Conservation (phyloP, 92 coral and sea anemone genomes). For the Parazoanthus atlanticus region DNA sequence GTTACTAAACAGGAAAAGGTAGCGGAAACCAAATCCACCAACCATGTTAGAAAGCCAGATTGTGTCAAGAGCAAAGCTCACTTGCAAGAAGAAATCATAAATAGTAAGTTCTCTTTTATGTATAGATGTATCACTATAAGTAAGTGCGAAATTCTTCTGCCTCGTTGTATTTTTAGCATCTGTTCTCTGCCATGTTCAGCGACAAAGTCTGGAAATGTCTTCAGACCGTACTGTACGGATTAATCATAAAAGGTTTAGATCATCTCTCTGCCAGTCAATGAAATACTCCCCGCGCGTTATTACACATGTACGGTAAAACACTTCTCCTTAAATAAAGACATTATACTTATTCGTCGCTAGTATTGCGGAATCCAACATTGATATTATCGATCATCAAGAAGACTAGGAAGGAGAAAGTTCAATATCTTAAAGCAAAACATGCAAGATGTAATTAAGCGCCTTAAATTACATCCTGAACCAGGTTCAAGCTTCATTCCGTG, state of each 20-base stretch:
- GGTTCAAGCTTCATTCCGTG: too few species aligned
- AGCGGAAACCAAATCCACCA: neutral
- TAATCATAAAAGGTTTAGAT: neutral
- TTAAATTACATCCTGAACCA: too few species aligned
- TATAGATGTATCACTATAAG: neutral
- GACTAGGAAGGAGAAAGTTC: too few species aligned
- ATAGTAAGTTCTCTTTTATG: neutral
- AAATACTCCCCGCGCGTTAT: neutral
- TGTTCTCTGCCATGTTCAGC: neutral
- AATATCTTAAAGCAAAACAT: too few species aligned
- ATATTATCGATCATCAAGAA: too few species aligned
- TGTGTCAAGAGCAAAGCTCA: neutral
- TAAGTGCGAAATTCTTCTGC: neutral
- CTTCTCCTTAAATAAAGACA: neutral
- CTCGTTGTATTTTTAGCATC: neutral
- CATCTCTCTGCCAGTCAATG: neutral
- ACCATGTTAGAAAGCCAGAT: neutral
- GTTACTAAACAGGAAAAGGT: neutral
- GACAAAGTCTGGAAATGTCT: neutral
- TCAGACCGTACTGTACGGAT: neutral
- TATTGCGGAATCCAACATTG: too few species aligned
- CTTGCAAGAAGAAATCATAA: neutral
- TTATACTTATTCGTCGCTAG: neutral
- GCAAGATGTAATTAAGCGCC: too few species aligned
- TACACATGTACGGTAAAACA: neutral